Conservation (phyloP, 2,888 invertebrate genomes). For the Nomada hirtipes region DNA sequence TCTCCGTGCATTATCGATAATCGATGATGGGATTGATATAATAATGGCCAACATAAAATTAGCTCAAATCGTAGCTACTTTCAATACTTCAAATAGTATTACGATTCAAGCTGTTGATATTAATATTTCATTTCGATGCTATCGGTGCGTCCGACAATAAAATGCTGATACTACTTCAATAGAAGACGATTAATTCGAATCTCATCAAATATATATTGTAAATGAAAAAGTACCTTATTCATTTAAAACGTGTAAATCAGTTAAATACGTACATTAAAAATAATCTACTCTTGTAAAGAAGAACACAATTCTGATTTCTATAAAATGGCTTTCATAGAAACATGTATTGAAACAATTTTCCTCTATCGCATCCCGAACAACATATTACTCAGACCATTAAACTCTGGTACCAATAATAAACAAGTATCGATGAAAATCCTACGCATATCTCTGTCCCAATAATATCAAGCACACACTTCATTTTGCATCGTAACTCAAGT, state of each 20-base stretch:
- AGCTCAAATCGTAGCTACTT: not conserved
- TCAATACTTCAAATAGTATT: not conserved
- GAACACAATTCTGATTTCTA: too few species aligned
- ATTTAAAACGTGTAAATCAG: not conserved
- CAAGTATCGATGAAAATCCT: not conserved
- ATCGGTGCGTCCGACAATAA: not conserved
- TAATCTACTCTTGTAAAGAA: too few species aligned
- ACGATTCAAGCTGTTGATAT: not conserved
- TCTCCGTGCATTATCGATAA: conserved; percentile 55
- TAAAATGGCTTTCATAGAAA: too few species aligned
- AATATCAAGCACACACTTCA: not conserved
- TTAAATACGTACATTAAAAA: too few species aligned
- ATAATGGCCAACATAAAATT: not conserved
- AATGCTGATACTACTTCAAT: not conserved
- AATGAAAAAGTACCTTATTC: not conserved
- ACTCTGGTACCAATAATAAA: too few species aligned
- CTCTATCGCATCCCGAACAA: too few species aligned
- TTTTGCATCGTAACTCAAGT: too few species aligned
- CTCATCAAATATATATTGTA: not conserved
- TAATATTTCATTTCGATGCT: not conserved
- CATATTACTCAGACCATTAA: too few species aligned
- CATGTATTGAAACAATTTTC: too few species aligned
- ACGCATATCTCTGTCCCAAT: not conserved
- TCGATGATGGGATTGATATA: conserved; percentile 32
- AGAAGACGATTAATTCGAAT: not conserved